A percentile compares a stretch with the other conserved stretches of the same genome.
Evolutionary conservation across 2,888 invertebrate species (phyloP).

Genomic region (Leptopilina syphax): DNA sequence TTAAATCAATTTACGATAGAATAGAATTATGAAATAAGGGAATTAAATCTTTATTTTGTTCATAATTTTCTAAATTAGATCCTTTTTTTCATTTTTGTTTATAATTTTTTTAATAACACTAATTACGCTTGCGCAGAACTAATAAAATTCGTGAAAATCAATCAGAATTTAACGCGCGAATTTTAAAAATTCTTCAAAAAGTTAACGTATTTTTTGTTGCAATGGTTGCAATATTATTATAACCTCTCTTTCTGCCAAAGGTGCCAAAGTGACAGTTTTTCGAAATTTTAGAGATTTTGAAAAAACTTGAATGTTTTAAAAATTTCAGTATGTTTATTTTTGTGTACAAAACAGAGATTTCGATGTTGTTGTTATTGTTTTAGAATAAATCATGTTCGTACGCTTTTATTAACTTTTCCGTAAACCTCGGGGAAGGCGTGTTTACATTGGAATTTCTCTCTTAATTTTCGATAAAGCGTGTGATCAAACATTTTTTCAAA

Average conservation of each 20-base stretch:
- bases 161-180: not conserved
- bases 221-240: no score
- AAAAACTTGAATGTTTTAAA: no score
- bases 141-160: not conserved
- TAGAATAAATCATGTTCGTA: not conserved
- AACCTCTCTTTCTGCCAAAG: no score
- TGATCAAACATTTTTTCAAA: conserved; percentile 90
- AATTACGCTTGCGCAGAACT: not conserved
- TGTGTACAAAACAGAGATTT: no score
- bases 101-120: not conserved
- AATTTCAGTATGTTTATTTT: no score
- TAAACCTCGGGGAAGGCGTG: conserved; percentile 90
- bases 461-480: conserved; percentile 83
- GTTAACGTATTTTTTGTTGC: no score
- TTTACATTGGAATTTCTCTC: conserved; percentile 80
- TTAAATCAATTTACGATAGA: not conserved
- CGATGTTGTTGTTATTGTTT: no score
- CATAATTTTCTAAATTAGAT: not conserved
- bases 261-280: no score
- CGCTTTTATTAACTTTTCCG: conserved; percentile 82
- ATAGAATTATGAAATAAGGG: no score
- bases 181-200: not conserved
- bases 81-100: not conserved
- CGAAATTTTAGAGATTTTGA: no score
- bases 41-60: not conserved